A percentile compares a stretch with the other conserved stretches of the same genome.
Conservation (phyloP, 2,113 vertebrate genomes). For the Hystrix brachyura region DNA sequence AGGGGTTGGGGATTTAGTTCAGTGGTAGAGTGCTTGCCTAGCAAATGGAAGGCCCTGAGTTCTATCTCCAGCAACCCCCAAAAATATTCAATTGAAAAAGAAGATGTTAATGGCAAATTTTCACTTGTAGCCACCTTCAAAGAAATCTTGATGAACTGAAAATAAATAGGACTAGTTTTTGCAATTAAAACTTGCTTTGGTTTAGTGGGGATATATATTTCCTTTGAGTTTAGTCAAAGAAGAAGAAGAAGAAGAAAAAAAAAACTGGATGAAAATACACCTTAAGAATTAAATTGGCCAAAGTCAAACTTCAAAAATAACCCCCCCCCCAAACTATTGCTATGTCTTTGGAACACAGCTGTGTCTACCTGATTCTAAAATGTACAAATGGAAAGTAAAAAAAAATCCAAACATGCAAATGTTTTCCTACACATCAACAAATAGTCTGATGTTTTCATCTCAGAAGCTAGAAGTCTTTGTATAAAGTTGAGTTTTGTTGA, state of each 20-base stretch:
- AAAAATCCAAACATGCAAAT: slow-evolving; percentile 44
- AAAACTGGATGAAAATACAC: background rate
- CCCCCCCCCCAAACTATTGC: background rate
- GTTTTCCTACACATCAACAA: slow-evolving; percentile 17
- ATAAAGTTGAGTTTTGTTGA: slow-evolving; percentile 41
- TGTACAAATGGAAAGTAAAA: background rate
- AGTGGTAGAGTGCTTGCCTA: no score
- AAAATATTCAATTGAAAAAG: background rate
- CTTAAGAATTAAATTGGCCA: background rate
- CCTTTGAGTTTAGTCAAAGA: slow-evolving; percentile 11
- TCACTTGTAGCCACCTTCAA: background rate
- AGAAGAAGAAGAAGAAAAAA: background rate
- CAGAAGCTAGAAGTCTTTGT: slow-evolving; percentile 36
- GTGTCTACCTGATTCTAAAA: background rate
- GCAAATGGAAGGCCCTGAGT: no score
- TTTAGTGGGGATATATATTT: background rate
- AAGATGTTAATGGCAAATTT: background rate
- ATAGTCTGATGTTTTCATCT: slow-evolving; percentile 21
- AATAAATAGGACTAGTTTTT: background rate
- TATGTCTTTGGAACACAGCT: background rate
- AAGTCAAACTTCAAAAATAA: background rate
- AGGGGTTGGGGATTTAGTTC: background rate
- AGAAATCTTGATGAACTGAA: background rate
- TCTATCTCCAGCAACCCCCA: no score
- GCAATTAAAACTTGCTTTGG: slow-evolving; percentile 16